phyloP scores from a whole-genome alignment of 2,888 invertebrate genomes.

The Meandrusa payeni region DNA sequence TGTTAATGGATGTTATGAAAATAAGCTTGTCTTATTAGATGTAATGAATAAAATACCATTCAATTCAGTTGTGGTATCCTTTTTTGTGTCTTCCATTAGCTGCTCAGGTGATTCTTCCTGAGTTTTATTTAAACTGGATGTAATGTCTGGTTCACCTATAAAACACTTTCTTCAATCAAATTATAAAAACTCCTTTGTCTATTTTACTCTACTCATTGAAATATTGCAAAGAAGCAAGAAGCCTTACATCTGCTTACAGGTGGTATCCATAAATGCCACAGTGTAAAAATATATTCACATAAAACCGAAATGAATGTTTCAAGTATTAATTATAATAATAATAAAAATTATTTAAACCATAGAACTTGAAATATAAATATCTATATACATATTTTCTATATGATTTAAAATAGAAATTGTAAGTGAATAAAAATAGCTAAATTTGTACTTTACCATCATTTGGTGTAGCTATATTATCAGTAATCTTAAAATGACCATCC shows the following conservation, averaged over 20 bases:
- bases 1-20: too few relatives aligned
- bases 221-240: not conserved
- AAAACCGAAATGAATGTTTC: too few relatives aligned
- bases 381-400: too few relatives aligned
- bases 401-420: too few relatives aligned
- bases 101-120: conserved; percentile 8
- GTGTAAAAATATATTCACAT: not conserved
- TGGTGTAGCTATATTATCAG: conserved; percentile 36
- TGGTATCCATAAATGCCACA: not conserved
- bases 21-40: too few relatives aligned
- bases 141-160: conserved; percentile 11
- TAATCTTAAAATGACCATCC: conserved; percentile 50
- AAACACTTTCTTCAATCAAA: not conserved
- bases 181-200: too few relatives aligned
- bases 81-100: conserved; percentile 7
- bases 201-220: too few relatives aligned
- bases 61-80: conserved; percentile 5
- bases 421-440: too few relatives aligned
- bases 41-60: conserved; percentile 15
- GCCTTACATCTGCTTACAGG: not conserved
- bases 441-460: conserved; percentile 44
- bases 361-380: too few relatives aligned
- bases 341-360: too few relatives aligned
- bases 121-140: conserved; percentile 2
- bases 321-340: too few relatives aligned